Conservation (phyloP, 2,113 vertebrate species). For the Myrmecobius fasciatus region DNA sequence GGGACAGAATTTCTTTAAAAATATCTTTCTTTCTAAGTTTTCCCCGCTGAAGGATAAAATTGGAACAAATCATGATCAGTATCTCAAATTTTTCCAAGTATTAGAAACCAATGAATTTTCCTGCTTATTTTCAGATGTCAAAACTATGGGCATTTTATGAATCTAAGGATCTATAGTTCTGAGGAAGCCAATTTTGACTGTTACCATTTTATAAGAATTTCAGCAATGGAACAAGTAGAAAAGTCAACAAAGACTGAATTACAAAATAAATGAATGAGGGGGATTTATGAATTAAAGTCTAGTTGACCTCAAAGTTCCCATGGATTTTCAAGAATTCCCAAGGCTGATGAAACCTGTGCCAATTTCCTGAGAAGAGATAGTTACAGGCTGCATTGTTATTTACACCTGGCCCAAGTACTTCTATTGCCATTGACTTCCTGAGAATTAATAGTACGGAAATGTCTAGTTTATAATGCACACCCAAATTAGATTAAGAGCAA, state of each 20-base stretch:
- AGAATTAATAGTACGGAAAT: constrained; percentile 4
- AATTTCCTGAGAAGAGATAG: background rate
- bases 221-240: background rate
- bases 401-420: background rate
- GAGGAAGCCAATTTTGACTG: background rate
- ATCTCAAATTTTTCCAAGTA: background rate
- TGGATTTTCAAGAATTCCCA: background rate
- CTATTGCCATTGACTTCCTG: constrained; percentile 21
- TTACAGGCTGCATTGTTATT: background rate
- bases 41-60: background rate
- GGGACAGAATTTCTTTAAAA: background rate
- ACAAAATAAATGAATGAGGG: background rate
- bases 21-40: background rate
- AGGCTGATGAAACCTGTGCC: background rate
- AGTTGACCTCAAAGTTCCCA: background rate
- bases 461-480: constrained; percentile 2
- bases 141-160: background rate
- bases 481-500: constrained; percentile 15
- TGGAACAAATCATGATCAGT: background rate
- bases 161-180: background rate
- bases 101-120: background rate
- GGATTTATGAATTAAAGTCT: background rate
- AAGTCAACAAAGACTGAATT: background rate
- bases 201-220: background rate
- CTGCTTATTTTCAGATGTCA: background rate